Evolutionary conservation across 2,797 vertebrate genomes (phyloP), one percentile per base, ranked within the genome.

Genomic region (Rhinichthys osculus): DNA sequence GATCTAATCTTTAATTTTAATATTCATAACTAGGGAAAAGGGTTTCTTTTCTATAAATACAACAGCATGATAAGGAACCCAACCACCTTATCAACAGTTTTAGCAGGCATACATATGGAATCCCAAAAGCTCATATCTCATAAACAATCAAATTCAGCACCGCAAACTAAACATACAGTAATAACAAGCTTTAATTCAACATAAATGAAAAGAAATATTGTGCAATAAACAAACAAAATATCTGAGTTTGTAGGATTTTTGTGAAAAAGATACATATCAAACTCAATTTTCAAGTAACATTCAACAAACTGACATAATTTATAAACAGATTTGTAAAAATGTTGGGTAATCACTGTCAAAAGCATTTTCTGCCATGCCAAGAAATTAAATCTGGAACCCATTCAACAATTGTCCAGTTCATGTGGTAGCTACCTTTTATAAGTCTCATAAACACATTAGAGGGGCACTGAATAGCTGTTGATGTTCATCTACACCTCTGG

Each of bases 171-270:
- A 84, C 47, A 33, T 67, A 52, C 62, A 64, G 78, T 82, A 57
- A 70, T 64, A 64, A 64, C 30, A 80, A 73, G 81, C 13, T 50
- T 69, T 64, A 42, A 27, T 82, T 64, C 54, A 33, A 67, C 47
- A 74, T 85, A 77, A 82, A 85, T 79, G 76, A 81, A 71, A 77
- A 14, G 0, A 57, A 74, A 74, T 78, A 44, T 83, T 67, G 21
- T 66, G 8, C 71, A 70, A 44, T 79, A 67, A 83, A 81, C 72
- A 79, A 79, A 76, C 78, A 64, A 44, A 74, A 33, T 38, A 66
- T 85, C 7, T 44, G 42, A 80, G 71, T 86, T 84, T 81, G 47
- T 77, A 40, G 47, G 62, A 77, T 83, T 81, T 86, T 74, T 33
- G 44, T 84, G 47, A n/a, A 13, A 84, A 35, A 79, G 19, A 78